Base-by-base conservation (phyloP, 2,797 vertebrate genomes). In the Sorex maritimensis region DNA sequence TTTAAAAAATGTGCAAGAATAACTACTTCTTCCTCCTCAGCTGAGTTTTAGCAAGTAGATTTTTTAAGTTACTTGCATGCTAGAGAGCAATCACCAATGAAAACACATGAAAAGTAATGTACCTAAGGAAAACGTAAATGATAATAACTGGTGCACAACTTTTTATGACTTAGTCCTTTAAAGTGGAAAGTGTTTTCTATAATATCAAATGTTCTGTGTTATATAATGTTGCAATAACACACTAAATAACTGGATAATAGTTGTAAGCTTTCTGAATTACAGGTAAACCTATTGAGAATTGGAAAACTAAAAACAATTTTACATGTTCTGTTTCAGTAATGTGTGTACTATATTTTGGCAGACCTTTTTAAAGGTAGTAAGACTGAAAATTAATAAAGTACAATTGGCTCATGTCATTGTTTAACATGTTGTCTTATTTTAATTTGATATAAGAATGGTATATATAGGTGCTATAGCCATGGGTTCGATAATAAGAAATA, bases 91-190 rank as follows among this genome's bases (percentile, higher is more conserved):
- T 21, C 71, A 83, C 46, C 95, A 95, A 96, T 82, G 87, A 96
- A 97, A 96, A 28, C 26, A 63, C 94, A 95, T 96, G 85, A 94
- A 97, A 97, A 96, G 58, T 85, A 94, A 96, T 86, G 41, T 92
- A 78, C 83, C 69, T 95, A n/a, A 96, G 28, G n/a, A 95, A 96
- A 95, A 58, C 89, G 49, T 94, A 96, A 96, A 96, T 94, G 52
- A 67, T 94, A 96, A 90, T 79, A 97, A 95, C 28, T 1, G 17
- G 94, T 92, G 78, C 87, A 97, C 24, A 97, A 91, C 77, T 52
- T 96, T 94, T 95, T 95, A 90, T 79, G 83, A 96, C 93, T 96
- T 72, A 65, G 71, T 26, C 0, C 49, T 85, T 95, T 92, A 92
- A 49, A 88, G 67, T 86, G 78, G 94, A 96, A 97, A 95, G 94